These are phyloP conservation scores for Notolabrus celidotus DNA, from an alignment of 2,797 vertebrate genomes.

Conservation along the genomic window DNA sequence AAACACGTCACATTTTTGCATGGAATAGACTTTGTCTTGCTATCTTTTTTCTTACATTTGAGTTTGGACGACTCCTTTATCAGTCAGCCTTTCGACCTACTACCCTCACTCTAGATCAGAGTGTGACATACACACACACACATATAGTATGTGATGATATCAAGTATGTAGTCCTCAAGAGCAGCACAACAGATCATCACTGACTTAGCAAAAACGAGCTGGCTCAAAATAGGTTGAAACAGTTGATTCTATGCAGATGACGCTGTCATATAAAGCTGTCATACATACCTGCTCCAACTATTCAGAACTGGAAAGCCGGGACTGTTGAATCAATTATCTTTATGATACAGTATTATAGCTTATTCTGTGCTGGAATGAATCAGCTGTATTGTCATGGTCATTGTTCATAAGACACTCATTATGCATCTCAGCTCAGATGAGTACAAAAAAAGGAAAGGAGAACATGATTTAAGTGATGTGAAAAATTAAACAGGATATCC, in stretches of 20 bases:
- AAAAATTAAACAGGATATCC: conserved; percentile 25
- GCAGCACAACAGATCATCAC: conserved; percentile 2
- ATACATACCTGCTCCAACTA: background rate
- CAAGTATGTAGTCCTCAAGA: background rate
- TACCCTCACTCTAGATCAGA: too few species aligned
- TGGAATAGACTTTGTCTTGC: too few species aligned
- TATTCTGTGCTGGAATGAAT: conserved; percentile 20
- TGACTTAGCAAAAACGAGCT: background rate
- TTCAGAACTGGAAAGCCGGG: background rate
- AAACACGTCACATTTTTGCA: too few species aligned
- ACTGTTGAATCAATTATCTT: conserved; percentile 2
- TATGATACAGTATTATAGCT: background rate
- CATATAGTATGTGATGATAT: background rate
- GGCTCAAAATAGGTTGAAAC: background rate
- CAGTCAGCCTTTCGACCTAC: too few species aligned
- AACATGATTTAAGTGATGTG: conserved; percentile 29
- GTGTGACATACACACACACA: too few species aligned
- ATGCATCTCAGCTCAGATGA: background rate
- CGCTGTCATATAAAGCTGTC: background rate
- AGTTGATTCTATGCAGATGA: background rate
- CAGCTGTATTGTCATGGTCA: conserved; percentile 12
- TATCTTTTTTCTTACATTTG: too few species aligned
- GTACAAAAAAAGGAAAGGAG: conserved; percentile 1
- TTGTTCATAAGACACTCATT: conserved; percentile 1
- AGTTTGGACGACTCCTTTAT: too few species aligned